These are phyloP conservation scores for Oncorhynchus keta DNA, from an alignment of 2,113 vertebrate species.

Conservation along the genomic window DNA sequence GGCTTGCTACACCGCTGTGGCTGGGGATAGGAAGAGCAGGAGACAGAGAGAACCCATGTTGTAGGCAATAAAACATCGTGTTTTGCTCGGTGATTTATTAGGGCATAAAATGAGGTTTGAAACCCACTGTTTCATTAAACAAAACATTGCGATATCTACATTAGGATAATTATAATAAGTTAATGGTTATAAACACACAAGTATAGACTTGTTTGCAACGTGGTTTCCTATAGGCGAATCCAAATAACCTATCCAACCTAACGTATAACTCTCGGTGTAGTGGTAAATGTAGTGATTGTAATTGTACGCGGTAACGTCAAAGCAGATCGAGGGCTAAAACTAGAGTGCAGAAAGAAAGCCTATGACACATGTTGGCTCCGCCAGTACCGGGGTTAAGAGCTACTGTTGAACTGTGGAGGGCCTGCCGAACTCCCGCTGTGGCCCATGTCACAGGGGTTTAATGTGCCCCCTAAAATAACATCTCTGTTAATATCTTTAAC, in stretches of 20 bases:
- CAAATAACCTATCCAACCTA: not conserved
- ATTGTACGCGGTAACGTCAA: constrained; percentile 55
- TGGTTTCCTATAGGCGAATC: not conserved
- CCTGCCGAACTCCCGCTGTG: constrained; percentile 39
- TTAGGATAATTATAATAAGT: too few relatives aligned
- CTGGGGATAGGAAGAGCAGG: not conserved
- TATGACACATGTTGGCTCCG: constrained; percentile 42
- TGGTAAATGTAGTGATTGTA: constrained; percentile 10
- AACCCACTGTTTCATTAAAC: too few relatives aligned
- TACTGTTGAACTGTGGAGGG: constrained; percentile 53
- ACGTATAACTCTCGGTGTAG: not conserved
- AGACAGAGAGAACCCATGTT: not conserved
- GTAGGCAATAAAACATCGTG: too few relatives aligned
- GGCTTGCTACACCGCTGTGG: constrained; percentile 5
- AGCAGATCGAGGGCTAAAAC: constrained; percentile 31
- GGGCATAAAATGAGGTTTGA: too few relatives aligned
- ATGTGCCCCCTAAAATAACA: constrained; percentile 46
- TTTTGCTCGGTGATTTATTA: too few relatives aligned
- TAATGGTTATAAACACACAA: too few relatives aligned
- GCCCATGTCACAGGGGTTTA: constrained; percentile 25
- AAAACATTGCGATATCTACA: too few relatives aligned
- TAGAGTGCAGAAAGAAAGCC: constrained; percentile 19
- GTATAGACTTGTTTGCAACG: too few relatives aligned
- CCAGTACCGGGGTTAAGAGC: constrained; percentile 60
- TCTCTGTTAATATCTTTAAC: constrained; percentile 1